These are phyloP conservation scores for Podiceps cristatus DNA, from an alignment of 2,113 vertebrate genomes.

Conservation along the genomic window DNA sequence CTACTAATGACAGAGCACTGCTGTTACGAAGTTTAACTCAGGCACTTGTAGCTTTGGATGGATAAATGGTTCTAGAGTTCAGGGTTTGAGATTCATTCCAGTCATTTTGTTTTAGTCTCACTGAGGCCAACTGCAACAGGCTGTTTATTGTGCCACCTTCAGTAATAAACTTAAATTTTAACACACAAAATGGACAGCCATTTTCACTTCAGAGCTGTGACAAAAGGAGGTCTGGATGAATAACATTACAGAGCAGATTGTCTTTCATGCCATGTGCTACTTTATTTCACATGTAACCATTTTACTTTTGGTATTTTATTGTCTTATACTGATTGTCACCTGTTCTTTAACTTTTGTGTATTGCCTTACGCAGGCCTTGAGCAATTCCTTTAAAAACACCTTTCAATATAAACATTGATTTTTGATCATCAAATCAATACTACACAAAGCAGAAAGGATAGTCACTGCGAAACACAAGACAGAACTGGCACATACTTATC, in stretches of 20 bases:
- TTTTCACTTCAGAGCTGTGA: not conserved
- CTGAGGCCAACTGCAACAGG: not conserved
- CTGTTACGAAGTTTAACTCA: not conserved
- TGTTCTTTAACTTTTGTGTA: not conserved
- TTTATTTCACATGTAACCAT: not conserved
- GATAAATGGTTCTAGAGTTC: not conserved
- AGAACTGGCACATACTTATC: not conserved
- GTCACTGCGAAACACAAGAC: not conserved
- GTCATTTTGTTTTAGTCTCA: not conserved
- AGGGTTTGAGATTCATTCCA: not conserved
- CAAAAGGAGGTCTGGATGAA: not conserved
- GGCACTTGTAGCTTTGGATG: not conserved
- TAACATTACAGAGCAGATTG: not conserved
- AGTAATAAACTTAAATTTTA: not conserved
- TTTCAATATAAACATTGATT: not conserved
- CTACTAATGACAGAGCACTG: too few relatives aligned
- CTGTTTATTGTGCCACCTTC: not conserved
- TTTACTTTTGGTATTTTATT: not conserved
- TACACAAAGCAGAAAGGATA: not conserved
- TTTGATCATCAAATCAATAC: not conserved
- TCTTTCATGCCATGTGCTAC: not conserved
- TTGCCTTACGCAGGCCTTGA: not conserved
- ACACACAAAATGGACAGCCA: not conserved
- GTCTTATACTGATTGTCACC: not conserved
- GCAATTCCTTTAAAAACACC: not conserved